A percentile compares a stretch with the other conserved stretches of the same genome.
These are phyloP conservation scores for Pinna nobilis DNA, from an alignment of 1,140 invertebrate genomes.

Conservation along the genomic window DNA sequence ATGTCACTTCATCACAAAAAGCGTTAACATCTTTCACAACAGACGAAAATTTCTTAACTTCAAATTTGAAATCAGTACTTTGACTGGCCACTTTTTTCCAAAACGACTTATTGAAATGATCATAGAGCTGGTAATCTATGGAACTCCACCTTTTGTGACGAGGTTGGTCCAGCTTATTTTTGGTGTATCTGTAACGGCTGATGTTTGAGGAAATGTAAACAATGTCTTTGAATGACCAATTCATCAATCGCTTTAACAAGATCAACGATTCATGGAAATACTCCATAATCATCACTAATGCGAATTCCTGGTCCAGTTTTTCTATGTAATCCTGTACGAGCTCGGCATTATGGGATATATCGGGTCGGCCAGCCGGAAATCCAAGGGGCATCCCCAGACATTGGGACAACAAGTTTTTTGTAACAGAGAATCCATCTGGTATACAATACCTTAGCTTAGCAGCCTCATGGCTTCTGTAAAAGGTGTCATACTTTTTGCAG, in stretches of 20 bases:
- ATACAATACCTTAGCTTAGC: constrained; percentile 57
- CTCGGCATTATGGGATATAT: constrained; percentile 44
- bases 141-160: constrained; percentile 55
- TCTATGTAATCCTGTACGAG: constrained; percentile 54
- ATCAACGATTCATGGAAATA: constrained; percentile 78
- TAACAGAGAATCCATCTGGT: constrained; percentile 67
- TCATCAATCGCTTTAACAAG: constrained; percentile 76
- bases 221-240: constrained; percentile 74
- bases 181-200: constrained; percentile 3
- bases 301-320: constrained; percentile 68
- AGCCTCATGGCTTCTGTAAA: constrained; percentile 56
- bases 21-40: constrained; percentile 45
- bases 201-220: constrained; percentile 51
- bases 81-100: constrained; percentile 60
- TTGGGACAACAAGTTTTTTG: constrained; percentile 65
- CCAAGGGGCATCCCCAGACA: constrained; percentile 67
- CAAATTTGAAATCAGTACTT: constrained; percentile 54
- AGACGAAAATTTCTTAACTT: constrained; percentile 54
- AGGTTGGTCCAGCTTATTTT: not conserved
- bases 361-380: constrained; percentile 53
- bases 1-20: constrained; percentile 49
- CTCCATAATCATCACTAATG: constrained; percentile 78
- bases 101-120: constrained; percentile 66
- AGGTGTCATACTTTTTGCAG: constrained; percentile 59
- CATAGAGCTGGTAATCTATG: constrained; percentile 64